phyloP scores from a whole-genome alignment of 1,140 invertebrate genomes.

The Brachionus asplanchnoidis region DNA sequence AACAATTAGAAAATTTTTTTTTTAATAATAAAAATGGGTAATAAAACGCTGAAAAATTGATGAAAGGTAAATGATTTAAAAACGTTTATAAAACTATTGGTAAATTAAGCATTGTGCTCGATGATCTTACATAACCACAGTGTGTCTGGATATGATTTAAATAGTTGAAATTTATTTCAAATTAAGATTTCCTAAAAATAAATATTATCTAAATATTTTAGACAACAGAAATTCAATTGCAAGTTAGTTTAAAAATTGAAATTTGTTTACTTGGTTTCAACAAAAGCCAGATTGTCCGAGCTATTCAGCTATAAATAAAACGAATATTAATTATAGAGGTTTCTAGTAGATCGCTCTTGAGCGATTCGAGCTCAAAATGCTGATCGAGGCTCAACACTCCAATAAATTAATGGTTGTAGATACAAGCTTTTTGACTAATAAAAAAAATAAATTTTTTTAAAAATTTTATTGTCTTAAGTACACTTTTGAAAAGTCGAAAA shows the following conservation, averaged over 20 bases:
- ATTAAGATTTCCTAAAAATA: neutral
- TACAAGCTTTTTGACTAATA: neutral
- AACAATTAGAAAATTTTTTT: neutral
- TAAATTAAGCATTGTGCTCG: neutral
- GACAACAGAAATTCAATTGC: neutral
- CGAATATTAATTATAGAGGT: neutral
- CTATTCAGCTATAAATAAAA: conserved; percentile 24
- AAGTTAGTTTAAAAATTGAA: neutral
- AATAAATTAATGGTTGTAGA: conserved; percentile 4
- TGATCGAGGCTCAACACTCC: neutral
- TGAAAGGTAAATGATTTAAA: neutral
- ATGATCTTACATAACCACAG: neutral
- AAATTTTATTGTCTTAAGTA: conserved; percentile 4
- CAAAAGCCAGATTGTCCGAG: conserved; percentile 32
- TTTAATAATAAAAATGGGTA: neutral
- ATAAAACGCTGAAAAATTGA: neutral
- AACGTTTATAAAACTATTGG: neutral
- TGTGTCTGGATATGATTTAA: conserved; percentile 1
- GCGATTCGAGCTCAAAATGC: neutral
- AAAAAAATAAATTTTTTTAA: neutral
- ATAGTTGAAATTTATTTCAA: neutral
- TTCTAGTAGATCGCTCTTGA: neutral
- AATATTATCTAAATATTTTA: conserved; percentile 21
- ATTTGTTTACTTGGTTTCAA: neutral
- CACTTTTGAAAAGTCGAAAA: neutral